Evolutionary conservation across 2,888 invertebrate genomes (phyloP).

Genomic region (Leucoptera coffeella): DNA sequence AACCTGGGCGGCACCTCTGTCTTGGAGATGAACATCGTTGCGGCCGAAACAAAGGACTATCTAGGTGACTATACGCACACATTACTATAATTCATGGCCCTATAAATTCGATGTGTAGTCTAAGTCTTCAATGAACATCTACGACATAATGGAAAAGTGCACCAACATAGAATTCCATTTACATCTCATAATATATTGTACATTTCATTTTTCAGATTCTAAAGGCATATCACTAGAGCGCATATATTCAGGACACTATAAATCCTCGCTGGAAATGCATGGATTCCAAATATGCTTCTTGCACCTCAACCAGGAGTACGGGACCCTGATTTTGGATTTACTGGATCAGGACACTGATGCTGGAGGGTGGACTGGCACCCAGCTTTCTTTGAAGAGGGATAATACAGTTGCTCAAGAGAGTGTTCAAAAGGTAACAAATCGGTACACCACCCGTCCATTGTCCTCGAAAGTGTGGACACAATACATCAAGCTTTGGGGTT

Average conservation of each 20-base stretch:
- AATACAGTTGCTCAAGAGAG: no score
- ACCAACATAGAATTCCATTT: no score
- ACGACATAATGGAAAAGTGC: no score
- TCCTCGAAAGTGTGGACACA: no score
- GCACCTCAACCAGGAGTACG: constrained; percentile 34
- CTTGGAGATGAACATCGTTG: constrained; percentile 69
- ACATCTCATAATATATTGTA: no score
- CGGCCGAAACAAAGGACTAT: constrained; percentile 57
- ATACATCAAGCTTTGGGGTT: no score
- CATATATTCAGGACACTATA: constrained; percentile 50
- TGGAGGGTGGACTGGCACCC: constrained; percentile 51
- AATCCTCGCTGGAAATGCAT: constrained; percentile 73
- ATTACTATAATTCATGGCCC: no score
- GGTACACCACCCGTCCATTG: no score
- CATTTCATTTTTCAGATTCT: constrained; percentile 20
- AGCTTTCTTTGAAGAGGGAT: no score
- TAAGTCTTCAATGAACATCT: no score
- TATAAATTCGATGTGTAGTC: no score
- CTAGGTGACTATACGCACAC: constrained; percentile 44
- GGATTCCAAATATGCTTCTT: constrained; percentile 72
- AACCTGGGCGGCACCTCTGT: constrained; percentile 72
- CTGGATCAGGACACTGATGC: constrained; percentile 56
- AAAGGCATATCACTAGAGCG: constrained; percentile 42
- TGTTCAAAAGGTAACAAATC: no score
- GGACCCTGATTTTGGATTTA: constrained; percentile 40